A percentile compares a stretch with the other conserved stretches of the same genome.
Conservation (phyloP, 1,140 invertebrate species). For the Drosophila nasuta region DNA sequence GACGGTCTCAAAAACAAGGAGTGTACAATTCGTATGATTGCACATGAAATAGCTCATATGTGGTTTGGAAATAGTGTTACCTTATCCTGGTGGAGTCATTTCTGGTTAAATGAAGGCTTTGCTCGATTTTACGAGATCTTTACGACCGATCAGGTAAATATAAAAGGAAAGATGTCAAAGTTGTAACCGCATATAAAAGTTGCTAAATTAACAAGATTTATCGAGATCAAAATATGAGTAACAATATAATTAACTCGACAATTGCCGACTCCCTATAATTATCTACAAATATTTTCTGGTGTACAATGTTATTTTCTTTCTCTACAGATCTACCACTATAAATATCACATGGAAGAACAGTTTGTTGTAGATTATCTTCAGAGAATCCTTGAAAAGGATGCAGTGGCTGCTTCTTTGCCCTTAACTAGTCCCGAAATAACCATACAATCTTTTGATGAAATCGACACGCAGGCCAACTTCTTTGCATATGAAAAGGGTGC, state of each 20-base stretch:
- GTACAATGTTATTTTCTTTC: too few species aligned
- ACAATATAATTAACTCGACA: too few species aligned
- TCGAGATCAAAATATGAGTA: too few species aligned
- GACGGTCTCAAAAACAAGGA: constrained; percentile 82
- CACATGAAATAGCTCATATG: constrained; percentile 88
- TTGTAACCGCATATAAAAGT: too few species aligned
- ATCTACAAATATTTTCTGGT: too few species aligned
- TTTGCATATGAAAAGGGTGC: constrained; percentile 89
- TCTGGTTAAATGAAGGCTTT: constrained; percentile 90
- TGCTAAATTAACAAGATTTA: too few species aligned
- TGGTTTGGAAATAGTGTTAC: constrained; percentile 90
- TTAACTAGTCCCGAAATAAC: constrained; percentile 85
- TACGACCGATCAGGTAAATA: constrained; percentile 53
- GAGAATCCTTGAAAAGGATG: constrained; percentile 87
- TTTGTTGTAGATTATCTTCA: constrained; percentile 90
- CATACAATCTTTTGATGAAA: constrained; percentile 83
- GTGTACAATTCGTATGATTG: constrained; percentile 86
- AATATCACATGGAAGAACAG: constrained; percentile 80
- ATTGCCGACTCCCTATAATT: too few species aligned
- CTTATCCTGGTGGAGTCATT: constrained; percentile 88
- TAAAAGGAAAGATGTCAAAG: too few species aligned
- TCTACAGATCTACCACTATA: too few species aligned
- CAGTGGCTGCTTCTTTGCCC: constrained; percentile 87
- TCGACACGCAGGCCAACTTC: constrained; percentile 85
- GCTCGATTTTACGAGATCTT: constrained; percentile 89